Base-by-base conservation (phyloP, 1,140 invertebrate genomes). In the Drosophila carrolli region DNA sequence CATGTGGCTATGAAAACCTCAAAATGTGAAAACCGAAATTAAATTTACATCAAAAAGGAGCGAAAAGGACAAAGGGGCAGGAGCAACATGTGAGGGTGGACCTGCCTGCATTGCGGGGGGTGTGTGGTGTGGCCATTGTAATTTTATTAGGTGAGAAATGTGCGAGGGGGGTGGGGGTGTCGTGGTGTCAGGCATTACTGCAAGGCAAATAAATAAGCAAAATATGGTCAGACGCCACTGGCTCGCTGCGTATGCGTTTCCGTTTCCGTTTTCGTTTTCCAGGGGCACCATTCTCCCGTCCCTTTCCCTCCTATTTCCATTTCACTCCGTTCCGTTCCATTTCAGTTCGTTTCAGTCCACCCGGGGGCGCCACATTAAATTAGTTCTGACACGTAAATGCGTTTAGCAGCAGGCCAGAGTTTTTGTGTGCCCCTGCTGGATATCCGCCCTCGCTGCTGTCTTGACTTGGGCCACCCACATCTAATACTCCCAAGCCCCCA, bases 101-200 rank as follows among this genome's bases (percentile, higher is more conserved):
- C 16, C 40, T 41, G 53, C 53, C 53, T 29, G 57, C 43, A 65
- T 41, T 44, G 63, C 44, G 46, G 43, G 40, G n/a, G 37, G 47
- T 62, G 46, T 29, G 41, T 14, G 44, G 47, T 53, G 68, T 53
- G 63, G 37, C 63, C 78, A 86, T 86, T 88, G 83, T 86, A 88
- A 82, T 86, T 86, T 86, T 86, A 86, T 86, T 86, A 86, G 82
- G 82, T 86, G 82, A 86, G 83, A 86, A 86, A 78, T 86, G 82
- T 60, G 59, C 44, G 51, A 35, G 61, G 46, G 58, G 14, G 32
- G 14, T 14, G 58, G 14, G 32, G 14, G 19, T 43, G 29, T 13
- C 13, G 50, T 51, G 29, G 38, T 7, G 43, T 5, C 23, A 29
- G 43, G 54, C 43, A 46, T 35, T 37, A 43, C 44, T 43, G 43